phyloP scores from a whole-genome alignment of 2,888 invertebrate species.

The Athalia cordata region DNA sequence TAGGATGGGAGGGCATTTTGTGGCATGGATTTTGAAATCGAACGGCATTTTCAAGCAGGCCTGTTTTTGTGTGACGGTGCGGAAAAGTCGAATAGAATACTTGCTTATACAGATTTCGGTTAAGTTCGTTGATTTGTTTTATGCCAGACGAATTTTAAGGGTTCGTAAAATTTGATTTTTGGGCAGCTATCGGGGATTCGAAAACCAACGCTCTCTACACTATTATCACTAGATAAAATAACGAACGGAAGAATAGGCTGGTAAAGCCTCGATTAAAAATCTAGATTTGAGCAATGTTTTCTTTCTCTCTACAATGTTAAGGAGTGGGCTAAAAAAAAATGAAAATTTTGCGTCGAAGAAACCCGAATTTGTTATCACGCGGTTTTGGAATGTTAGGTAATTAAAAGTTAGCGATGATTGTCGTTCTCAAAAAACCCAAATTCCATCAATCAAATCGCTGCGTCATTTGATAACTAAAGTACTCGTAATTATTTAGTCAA shows the following conservation, averaged over 20 bases:
- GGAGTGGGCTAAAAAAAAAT: constrained; percentile 53
- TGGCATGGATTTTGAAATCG: too few relatives aligned
- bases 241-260: not conserved
- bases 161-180: too few relatives aligned
- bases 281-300: constrained; percentile 65
- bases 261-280: constrained; percentile 51
- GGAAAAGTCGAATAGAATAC: too few relatives aligned
- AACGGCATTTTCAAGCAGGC: too few relatives aligned
- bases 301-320: constrained; percentile 51
- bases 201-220: too few relatives aligned
- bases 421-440: constrained; percentile 61
- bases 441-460: constrained; percentile 53
- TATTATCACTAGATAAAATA: not conserved
- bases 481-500: constrained; percentile 38
- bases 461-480: constrained; percentile 48
- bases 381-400: not conserved
- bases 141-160: too few relatives aligned
- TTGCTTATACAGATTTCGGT: too few relatives aligned
- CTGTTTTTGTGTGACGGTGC: too few relatives aligned
- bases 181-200: too few relatives aligned
- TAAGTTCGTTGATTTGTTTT: too few relatives aligned
- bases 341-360: not conserved
- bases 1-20: too few relatives aligned
- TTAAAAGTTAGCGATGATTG: constrained; percentile 59
- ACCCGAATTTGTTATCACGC: not conserved